Base-by-base conservation (phyloP, 2,113 vertebrate species). In the Elanoides forficatus region DNA sequence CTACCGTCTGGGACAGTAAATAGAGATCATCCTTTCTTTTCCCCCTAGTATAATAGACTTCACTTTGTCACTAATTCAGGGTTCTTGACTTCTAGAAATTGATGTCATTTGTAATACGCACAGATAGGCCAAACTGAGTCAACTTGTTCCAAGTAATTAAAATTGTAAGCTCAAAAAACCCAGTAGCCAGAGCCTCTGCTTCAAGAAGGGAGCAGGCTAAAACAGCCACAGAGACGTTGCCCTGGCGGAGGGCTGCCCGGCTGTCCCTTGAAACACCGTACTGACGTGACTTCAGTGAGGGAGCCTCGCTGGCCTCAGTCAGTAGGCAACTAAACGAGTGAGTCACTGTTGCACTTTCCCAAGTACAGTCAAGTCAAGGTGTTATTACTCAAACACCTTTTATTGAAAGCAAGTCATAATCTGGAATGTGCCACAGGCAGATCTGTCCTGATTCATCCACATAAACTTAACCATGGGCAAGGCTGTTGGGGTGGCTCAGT, bases 191-290 rank as follows among this genome's bases (percentile, higher is more conserved):
- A 79, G 60, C 5, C 47, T n/a, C 6, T 70, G 20, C 45, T n/a
- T 80, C 11, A 20, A 9, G 53, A n/a, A 40, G 20, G 45, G 27
- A 62, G 15, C 13, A 13, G 45, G 32, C 20, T 25, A 5, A 23
- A 15, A 5, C n/a, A 13, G 18, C n/a, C 27, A 6, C 27, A 27
- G 2, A 11, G 32, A 9, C 22, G 2, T 2, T 22, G 26, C 29
- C 71, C 20, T 0, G 0, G 22, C 70, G n/a, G 30, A 43, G 48
- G 47, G 48, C 16, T 19, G 0, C 4, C 8, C 1, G 1, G 11
- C 59, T 68, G 21, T 45, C 76, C 38, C 18, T 68, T 4, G 1
- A 6, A 60, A 38, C 59, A 3, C 43, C 0, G 0, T 4, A 8
- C 22, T 13, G 7, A 15, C 2, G 4, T 11, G 53, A 42, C 43